These are phyloP conservation scores for Pyrocoelia pectoralis DNA, from an alignment of 2,888 invertebrate species.

Conservation along the genomic window DNA sequence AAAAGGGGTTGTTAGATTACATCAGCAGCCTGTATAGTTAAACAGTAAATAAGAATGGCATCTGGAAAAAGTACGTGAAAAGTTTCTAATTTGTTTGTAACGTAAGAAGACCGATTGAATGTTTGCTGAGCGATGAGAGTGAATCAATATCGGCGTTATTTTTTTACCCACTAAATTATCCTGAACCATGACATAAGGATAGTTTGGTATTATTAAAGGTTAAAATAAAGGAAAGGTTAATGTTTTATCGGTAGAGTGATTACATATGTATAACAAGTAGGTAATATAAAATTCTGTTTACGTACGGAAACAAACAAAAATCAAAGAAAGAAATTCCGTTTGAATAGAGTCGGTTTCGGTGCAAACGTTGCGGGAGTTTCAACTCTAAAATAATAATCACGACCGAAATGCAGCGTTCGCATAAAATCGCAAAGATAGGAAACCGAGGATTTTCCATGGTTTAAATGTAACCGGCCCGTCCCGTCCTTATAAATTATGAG, in stretches of 20 bases:
- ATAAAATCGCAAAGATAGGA: constrained; percentile 48
- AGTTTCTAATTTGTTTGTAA: constrained; percentile 9
- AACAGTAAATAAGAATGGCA: too few species aligned
- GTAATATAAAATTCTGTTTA: constrained; percentile 26
- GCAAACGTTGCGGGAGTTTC: constrained; percentile 24
- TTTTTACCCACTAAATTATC: neutral
- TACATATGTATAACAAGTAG: constrained; percentile 28
- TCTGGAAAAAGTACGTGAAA: neutral
- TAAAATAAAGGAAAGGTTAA: constrained; percentile 13
- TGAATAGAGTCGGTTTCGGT: constrained; percentile 24
- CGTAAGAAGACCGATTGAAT: neutral
- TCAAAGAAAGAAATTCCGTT: constrained; percentile 27
- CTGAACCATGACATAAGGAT: constrained; percentile 4
- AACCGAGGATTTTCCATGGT: constrained; percentile 47
- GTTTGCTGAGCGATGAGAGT: neutral
- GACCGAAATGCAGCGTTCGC: constrained; percentile 41
- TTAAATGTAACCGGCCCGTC: constrained; percentile 44
- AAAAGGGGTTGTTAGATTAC: too few species aligned
- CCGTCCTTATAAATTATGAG: constrained; percentile 48
- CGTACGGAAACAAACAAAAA: constrained; percentile 25
- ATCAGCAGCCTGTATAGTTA: too few species aligned
- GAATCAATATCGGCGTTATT: neutral
- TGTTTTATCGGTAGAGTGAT: constrained; percentile 17
- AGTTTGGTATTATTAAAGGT: constrained; percentile 12
- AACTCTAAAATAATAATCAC: constrained; percentile 40